These are phyloP conservation scores for Tachina lurida DNA, from an alignment of 2,888 invertebrate genomes.

Conservation along the genomic window DNA sequence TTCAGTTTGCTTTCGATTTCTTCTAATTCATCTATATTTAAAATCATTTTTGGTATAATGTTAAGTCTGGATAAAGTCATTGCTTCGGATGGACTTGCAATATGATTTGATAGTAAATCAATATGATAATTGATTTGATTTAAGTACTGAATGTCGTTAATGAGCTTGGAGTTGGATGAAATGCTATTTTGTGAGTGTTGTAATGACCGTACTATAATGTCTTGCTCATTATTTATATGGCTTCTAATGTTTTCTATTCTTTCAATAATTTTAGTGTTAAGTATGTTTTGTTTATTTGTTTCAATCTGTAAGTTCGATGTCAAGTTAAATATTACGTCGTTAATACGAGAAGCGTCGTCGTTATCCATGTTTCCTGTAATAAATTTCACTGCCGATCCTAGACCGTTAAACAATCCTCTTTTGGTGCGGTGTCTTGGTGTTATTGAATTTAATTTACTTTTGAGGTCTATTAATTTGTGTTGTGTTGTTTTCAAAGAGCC, in stretches of 20 bases:
- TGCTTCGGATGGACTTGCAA: no score
- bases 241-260: slow-evolving; percentile 29
- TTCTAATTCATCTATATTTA: slow-evolving; percentile 9
- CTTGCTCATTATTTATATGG: slow-evolving; percentile 14
- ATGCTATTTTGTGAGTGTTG: slow-evolving; percentile 20
- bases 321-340: no score
- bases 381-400: no score
- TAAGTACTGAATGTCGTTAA: slow-evolving; percentile 26
- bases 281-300: not conserved
- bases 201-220: slow-evolving; percentile 26
- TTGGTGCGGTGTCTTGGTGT: no score
- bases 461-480: not conserved
- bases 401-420: no score
- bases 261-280: slow-evolving; percentile 21
- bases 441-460: slow-evolving; percentile 10
- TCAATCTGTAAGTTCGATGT: no score
- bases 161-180: slow-evolving; percentile 5
- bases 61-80: slow-evolving; percentile 3
- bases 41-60: slow-evolving; percentile 38
- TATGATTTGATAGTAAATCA: no score
- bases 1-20: not conserved
- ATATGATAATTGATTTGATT: no score
- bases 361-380: no score
- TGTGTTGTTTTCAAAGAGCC: not conserved
- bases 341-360: no score